Conservation (phyloP, 53 echinoderm and acorn worm species). For the Apostichopus leukothele region DNA sequence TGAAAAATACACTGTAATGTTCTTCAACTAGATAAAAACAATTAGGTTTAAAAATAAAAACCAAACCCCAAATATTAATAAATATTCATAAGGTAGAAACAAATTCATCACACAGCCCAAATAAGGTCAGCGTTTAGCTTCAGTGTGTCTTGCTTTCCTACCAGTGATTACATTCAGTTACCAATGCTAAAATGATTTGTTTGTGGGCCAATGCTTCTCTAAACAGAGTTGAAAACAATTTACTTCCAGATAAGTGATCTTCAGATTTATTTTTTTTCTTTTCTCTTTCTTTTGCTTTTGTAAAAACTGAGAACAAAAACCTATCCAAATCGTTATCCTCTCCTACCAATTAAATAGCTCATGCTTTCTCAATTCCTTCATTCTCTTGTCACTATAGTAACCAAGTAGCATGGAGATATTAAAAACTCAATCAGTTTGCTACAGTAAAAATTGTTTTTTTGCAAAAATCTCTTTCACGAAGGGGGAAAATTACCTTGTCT, state of each 20-base stretch:
- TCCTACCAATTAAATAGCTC: conserved; percentile 2
- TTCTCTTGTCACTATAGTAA: not conserved
- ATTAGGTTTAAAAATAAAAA: too few species aligned
- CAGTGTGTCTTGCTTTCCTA: too few species aligned
- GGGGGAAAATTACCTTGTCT: not conserved
- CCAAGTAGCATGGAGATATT: not conserved
- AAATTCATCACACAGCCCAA: too few species aligned
- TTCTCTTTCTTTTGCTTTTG: not conserved
- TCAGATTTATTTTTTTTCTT: not conserved
- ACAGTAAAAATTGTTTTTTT: not conserved
- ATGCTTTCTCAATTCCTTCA: not conserved
- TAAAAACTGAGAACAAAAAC: not conserved
- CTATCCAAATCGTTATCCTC: not conserved
- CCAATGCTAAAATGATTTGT: too few species aligned
- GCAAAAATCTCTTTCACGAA: not conserved
- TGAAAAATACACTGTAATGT: too few species aligned
- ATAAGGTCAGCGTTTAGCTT: too few species aligned
- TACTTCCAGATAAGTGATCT: not conserved
- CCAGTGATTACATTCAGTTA: too few species aligned
- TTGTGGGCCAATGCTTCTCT: too few species aligned
- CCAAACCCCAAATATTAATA: too few species aligned
- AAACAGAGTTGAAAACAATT: not conserved
- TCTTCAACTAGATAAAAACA: too few species aligned
- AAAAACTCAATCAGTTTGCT: conserved; percentile 1
- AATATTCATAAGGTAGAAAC: too few species aligned